Base-by-base conservation (phyloP, 2,888 invertebrate genomes). In the Drosophila recens region DNA sequence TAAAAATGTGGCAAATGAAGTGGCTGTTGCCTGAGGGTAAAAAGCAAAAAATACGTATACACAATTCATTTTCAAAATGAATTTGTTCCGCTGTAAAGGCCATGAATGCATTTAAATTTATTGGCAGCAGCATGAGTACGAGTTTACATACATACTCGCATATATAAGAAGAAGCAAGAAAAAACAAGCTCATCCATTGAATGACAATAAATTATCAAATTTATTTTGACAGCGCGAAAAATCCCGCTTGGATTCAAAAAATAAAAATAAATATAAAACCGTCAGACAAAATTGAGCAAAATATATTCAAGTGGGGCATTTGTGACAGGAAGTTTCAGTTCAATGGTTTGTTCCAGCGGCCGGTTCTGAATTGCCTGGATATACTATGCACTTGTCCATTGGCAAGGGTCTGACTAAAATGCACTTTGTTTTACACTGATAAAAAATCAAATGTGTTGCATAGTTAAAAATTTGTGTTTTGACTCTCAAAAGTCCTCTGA, bases 171-270 rank as follows among this genome's bases (percentile, higher is more conserved):
- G 57, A 45, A 74, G 63, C 58, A 54, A 15, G 51, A 70, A 63
- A 61, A 49, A 49, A 72, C 64, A 71, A 66, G 58, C 77, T 75
- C 75, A 69, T 68, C 80, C 88, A 90, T 90, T 90, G 89, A 87
- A 90, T 89, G 89, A 90, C 89, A 88, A 90, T 90, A 90, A 90
- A 90, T 90, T 90, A 90, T 84, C 83, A 88, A 90, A 88, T 87
- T 89, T 88, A 88, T 85, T 87, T 90, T 85, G 86, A 83, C 89
- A 87, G 84, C 80, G 87, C 79, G 75, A 82, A 87, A 87, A 87
- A 87, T 74, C 72, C 72, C 69, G 74, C 69, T 68, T 42, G 57
- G 63, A 65, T 69, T 54, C 69, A 67, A 66, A 78, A 74, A 59
- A 68, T 68, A 67, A 66, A 78, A 67, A 71, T 61, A 72, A 71